Conservation (phyloP, 92 coral and sea anemone species). For the Epizoanthus scotinus region DNA sequence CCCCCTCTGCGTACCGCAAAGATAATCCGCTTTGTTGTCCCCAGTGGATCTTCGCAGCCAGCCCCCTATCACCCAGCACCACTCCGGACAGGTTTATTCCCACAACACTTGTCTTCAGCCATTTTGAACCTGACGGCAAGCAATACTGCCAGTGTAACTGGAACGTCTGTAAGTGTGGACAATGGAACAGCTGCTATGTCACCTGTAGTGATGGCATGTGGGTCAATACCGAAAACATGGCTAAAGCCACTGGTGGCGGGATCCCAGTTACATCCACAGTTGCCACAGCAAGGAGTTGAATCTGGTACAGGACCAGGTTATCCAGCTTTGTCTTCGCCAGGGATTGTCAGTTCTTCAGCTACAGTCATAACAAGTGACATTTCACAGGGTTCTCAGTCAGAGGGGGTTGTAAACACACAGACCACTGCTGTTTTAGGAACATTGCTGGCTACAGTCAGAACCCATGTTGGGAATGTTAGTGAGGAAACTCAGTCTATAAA, state of each 20-base stretch:
- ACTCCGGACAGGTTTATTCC: neutral
- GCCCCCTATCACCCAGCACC: neutral
- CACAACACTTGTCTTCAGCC: neutral
- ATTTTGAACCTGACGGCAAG: neutral
- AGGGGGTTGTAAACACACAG: neutral
- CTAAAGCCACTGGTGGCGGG: neutral
- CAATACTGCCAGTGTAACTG: neutral
- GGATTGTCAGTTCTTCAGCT: neutral
- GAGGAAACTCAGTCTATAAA: neutral
- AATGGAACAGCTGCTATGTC: neutral
- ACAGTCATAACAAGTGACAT: neutral
- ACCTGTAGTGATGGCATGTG: neutral
- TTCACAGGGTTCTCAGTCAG: neutral
- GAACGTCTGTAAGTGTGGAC: neutral
- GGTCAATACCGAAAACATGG: neutral
- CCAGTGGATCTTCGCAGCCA: neutral
- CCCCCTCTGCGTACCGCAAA: neutral
- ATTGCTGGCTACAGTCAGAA: neutral
- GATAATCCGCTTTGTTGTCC: constrained; percentile 6
- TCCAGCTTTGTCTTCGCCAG: no score
- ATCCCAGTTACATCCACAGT: constrained; percentile 2
- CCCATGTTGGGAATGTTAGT: neutral
- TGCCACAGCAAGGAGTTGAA: neutral
- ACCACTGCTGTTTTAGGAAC: neutral
- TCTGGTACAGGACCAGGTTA: neutral